Evolutionary conservation across 2,888 invertebrate species (phyloP).

Genomic region (Sipha maydis): DNA sequence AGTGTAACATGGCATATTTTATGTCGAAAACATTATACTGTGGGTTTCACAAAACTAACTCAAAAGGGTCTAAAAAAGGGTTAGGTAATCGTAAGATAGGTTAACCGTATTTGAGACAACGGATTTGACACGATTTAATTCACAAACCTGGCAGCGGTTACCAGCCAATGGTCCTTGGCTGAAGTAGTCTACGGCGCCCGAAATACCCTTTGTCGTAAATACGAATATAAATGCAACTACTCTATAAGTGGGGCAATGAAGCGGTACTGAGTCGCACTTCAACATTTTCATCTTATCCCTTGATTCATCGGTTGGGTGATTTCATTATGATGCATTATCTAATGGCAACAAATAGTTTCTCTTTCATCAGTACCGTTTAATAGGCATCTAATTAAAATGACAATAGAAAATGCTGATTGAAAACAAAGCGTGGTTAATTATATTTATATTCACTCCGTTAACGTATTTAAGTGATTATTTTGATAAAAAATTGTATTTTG

Average conservation of each 20-base stretch:
- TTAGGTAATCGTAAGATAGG: not conserved
- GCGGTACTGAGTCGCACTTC: conserved; percentile 10
- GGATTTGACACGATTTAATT: conserved; percentile 42
- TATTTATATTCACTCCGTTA: not conserved
- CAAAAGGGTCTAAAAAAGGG: conserved; percentile 25
- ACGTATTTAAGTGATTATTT: not conserved
- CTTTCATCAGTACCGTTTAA: not conserved
- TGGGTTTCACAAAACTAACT: conserved; percentile 11
- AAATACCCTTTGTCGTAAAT: conserved; percentile 33
- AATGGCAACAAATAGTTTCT: conserved; percentile 11
- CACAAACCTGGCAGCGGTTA: conserved; percentile 40
- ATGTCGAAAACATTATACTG: conserved; percentile 2
- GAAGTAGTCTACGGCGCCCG: conserved; percentile 26
- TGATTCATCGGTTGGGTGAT: conserved; percentile 16
- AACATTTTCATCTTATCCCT: conserved; percentile 27
- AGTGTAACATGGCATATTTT: not conserved
- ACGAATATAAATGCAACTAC: not conserved
- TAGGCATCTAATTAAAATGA: not conserved
- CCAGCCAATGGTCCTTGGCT: conserved; percentile 14
- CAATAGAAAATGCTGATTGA: not conserved
- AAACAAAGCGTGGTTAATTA: not conserved
- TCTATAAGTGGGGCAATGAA: conserved; percentile 17
- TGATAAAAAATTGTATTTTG: not conserved
- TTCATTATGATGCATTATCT: conserved; percentile 31
- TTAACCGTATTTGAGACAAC: conserved; percentile 35